A percentile compares a stretch with the other conserved stretches of the same genome.
phyloP scores from a whole-genome alignment of 64 coral and sea anemone genomes.

The Actinia tenebrosa region DNA sequence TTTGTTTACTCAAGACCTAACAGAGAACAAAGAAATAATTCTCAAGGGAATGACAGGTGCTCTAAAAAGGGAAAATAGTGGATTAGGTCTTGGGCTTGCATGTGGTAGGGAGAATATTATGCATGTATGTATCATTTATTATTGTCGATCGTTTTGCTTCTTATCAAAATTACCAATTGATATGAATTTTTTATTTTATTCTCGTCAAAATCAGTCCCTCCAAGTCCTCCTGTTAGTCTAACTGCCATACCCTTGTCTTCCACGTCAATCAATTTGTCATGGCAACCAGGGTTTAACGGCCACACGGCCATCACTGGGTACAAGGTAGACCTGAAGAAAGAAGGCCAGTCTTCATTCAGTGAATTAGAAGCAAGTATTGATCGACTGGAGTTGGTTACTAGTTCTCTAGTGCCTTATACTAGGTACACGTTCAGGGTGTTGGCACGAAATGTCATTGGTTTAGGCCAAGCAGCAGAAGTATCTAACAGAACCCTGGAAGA shows the following conservation, averaged over 20 bases:
- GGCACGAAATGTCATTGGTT: constrained; percentile 58
- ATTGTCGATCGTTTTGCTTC: too few species aligned
- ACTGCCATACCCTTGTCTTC: constrained; percentile 45
- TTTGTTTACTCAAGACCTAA: too few species aligned
- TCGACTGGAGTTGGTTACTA: constrained; percentile 25
- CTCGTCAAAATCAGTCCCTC: constrained; percentile 44
- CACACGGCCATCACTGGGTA: constrained; percentile 66
- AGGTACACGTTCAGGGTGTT: constrained; percentile 57
- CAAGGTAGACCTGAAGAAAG: constrained; percentile 32
- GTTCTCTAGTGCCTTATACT: constrained; percentile 46
- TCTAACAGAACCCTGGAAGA: constrained; percentile 60
- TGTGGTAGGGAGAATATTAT: too few species aligned
- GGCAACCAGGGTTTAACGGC: constrained; percentile 83
- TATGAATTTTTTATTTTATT: background rate
- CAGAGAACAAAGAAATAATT: too few species aligned
- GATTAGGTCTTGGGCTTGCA: too few species aligned
- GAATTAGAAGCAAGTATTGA: constrained; percentile 22
- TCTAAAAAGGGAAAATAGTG: too few species aligned
- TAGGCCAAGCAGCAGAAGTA: constrained; percentile 29
- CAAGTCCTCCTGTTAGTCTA: constrained; percentile 46
- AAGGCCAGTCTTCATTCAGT: background rate
- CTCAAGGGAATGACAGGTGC: too few species aligned
- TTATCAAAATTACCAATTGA: background rate
- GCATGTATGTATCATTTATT: too few species aligned
- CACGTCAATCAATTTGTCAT: constrained; percentile 64